These are phyloP conservation scores for Drosophila novamexicana DNA, from an alignment of 1,140 invertebrate genomes.

Conservation along the genomic window DNA sequence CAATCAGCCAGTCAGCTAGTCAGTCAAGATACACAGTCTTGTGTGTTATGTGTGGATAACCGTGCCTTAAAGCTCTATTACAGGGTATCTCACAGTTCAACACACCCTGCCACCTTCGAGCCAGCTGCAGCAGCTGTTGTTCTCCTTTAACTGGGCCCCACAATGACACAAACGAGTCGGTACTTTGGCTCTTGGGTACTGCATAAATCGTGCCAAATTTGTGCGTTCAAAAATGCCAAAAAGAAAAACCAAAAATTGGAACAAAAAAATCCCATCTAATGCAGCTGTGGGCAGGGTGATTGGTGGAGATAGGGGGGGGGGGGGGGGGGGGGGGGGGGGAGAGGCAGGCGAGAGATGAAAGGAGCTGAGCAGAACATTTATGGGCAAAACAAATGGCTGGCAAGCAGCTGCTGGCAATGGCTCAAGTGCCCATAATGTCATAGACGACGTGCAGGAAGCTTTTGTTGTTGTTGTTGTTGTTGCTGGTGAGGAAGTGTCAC, in stretches of 20 bases:
- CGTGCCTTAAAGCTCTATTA: not conserved
- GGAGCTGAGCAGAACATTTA: conserved; percentile 67
- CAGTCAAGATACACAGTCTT: no score
- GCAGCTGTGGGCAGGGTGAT: conserved; percentile 6
- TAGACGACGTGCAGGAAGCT: conserved; percentile 78
- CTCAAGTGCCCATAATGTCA: conserved; percentile 80
- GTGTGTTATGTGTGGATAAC: no score
- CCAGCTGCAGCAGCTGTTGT: conserved; percentile 8
- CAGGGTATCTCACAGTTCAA: not conserved
- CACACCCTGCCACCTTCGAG: not conserved
- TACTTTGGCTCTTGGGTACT: conserved; percentile 23
- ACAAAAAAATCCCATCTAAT: conserved; percentile 53
- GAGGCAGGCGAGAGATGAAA: conserved; percentile 1
- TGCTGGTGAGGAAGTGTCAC: conserved; percentile 69
- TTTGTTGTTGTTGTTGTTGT: conserved; percentile 31
- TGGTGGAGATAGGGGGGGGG: not conserved
- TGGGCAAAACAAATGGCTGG: conserved; percentile 66
- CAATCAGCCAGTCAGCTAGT: no score
- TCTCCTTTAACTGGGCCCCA: conserved; percentile 10
- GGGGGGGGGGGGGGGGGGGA: not conserved
- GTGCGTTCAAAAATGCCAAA: conserved; percentile 65
- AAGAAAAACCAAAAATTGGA: conserved; percentile 29
- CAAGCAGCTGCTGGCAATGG: conserved; percentile 67
- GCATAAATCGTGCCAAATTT: conserved; percentile 71
- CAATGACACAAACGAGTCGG: conserved; percentile 11